Conservation (phyloP, 2,113 vertebrate species). For the Indicator indicator region DNA sequence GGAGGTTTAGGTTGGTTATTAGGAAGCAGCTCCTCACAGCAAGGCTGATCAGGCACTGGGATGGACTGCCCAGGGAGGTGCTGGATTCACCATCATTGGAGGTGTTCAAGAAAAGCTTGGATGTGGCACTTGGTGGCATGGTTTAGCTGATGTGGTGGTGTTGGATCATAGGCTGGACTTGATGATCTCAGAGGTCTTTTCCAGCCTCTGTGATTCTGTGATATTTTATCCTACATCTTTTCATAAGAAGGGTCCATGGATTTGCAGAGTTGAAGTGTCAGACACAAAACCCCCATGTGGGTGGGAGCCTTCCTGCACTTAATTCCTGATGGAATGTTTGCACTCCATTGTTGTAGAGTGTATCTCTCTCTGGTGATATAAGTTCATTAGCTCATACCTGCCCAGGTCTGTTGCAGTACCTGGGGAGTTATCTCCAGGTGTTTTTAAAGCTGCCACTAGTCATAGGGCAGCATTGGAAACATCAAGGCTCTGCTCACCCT, state of each 20-base stretch:
- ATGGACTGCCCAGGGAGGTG: too few relatives aligned
- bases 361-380: not conserved
- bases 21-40: too few relatives aligned
- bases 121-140: too few relatives aligned
- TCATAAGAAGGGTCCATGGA: not conserved
- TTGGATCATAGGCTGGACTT: too few relatives aligned
- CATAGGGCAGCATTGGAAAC: not conserved
- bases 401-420: not conserved
- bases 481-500: not conserved
- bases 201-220: too few relatives aligned
- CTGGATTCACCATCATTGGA: too few relatives aligned
- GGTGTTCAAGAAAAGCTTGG: too few relatives aligned
- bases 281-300: rapidly evolving
- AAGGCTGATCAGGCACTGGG: too few relatives aligned
- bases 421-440: not conserved
- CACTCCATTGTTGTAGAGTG: not conserved
- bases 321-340: not conserved
- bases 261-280: not conserved
- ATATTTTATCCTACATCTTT: not conserved
- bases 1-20: too few relatives aligned
- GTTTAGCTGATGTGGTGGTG: too few relatives aligned
- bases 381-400: not conserved
- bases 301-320: not conserved
- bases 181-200: too few relatives aligned
- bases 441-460: not conserved